Evolutionary conservation across 2,797 vertebrate genomes (phyloP).

Genomic region (Gambusia yucatana): DNA sequence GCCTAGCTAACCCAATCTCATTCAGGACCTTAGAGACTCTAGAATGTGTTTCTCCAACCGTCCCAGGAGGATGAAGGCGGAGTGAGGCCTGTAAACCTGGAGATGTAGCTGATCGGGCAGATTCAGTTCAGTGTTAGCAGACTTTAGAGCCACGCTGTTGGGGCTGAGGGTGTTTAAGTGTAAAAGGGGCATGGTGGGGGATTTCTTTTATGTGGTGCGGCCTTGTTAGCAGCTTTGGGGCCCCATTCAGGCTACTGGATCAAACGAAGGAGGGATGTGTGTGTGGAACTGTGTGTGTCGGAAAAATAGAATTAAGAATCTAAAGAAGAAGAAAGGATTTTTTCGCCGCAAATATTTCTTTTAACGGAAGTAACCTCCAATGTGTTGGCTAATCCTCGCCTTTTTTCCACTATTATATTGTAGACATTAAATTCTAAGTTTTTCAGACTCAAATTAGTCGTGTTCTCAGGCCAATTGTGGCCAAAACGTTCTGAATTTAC

Average conservation of each 20-base stretch:
- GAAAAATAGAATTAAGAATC: slow-evolving; percentile 3
- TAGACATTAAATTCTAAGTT: not conserved
- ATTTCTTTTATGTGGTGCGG: slow-evolving; percentile 61
- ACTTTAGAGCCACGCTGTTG: slow-evolving; percentile 43
- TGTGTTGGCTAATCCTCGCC: not conserved
- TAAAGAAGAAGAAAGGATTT: not conserved
- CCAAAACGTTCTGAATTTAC: not conserved
- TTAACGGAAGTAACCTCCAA: not conserved
- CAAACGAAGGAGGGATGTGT: slow-evolving; percentile 44
- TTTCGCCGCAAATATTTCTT: no score
- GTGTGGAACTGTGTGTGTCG: slow-evolving; percentile 13
- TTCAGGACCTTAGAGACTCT: slow-evolving; percentile 41
- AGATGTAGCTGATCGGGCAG: slow-evolving; percentile 37
- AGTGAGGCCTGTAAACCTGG: slow-evolving; percentile 32
- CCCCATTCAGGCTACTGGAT: slow-evolving; percentile 51
- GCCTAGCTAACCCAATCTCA: slow-evolving; percentile 25
- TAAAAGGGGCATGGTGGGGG: not conserved
- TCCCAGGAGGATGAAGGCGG: slow-evolving; percentile 34
- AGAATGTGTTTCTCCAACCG: slow-evolving; percentile 33
- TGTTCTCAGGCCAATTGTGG: not conserved
- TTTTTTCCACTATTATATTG: not conserved
- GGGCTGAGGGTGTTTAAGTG: slow-evolving; percentile 33
- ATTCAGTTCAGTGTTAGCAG: slow-evolving; percentile 32
- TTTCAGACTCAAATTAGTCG: not conserved
- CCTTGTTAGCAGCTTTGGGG: slow-evolving; percentile 48